These are phyloP conservation scores for Thalassarche chlororhynchos DNA, from an alignment of 2,113 vertebrate species.

Conservation along the genomic window DNA sequence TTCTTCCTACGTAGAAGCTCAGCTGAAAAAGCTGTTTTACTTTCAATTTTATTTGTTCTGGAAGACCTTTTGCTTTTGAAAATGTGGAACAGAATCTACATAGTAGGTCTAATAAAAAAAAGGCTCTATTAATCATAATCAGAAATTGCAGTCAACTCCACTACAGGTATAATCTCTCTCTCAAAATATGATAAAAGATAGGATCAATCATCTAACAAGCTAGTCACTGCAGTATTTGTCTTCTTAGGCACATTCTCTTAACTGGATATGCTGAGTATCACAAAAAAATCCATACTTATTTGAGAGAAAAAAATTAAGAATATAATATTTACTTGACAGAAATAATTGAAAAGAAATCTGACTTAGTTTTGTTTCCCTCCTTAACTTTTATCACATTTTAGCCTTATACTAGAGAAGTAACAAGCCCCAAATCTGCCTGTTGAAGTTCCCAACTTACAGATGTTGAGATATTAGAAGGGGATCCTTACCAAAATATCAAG, in stretches of 20 bases:
- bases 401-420: neutral
- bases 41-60: constrained; percentile 15
- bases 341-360: neutral
- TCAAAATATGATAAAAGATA: constrained; percentile 23
- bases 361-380: neutral
- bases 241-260: neutral
- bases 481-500: neutral
- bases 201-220: neutral
- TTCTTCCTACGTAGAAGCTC: neutral
- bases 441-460: neutral
- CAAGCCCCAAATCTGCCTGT: neutral
- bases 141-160: neutral
- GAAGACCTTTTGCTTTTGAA: neutral
- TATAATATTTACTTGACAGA: neutral
- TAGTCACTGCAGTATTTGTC: neutral
- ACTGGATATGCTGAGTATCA: neutral
- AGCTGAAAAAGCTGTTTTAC: neutral
- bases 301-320: neutral
- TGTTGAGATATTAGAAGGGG: neutral
- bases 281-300: neutral
- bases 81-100: neutral
- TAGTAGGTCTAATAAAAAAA: neutral
- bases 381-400: neutral
- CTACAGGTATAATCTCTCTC: constrained; percentile 11
- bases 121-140: constrained; percentile 9